Base-by-base conservation (phyloP, 2,113 vertebrate species). In the Perca fluviatilis region DNA sequence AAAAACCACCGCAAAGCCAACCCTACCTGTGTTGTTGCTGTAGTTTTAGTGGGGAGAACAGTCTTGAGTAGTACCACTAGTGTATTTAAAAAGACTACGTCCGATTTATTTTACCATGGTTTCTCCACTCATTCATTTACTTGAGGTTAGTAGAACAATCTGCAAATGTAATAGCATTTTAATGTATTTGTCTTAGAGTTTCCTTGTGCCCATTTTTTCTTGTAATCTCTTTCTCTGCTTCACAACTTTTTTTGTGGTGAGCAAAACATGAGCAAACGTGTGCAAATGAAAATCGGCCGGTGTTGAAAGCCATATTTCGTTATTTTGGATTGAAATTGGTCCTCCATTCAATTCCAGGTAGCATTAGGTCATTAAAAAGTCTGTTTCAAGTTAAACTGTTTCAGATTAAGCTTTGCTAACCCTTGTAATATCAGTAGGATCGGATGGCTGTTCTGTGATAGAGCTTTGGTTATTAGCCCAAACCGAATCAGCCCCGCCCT, bases 21-120 rank as follows among this genome's bases (percentile, higher is more conserved):
- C 50, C 53, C 53, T 54, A 53, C 47, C 43, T 58, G n/a, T 47
- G 16, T 54, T 90, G 86, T 92, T 87, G 71, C 43, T 33, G 43
- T 4, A 47, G 54, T 27, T 10, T 4, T 23, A 57, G 19, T 56
- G 33, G 21, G 36, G 6, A 54, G 30, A 30, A 15, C 19, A 8
- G 23, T 67, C 9, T 66, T 2, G 1, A 57, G 14, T 25, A 6
- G 12, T 5, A 11, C 13, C 0, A 15, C 13, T 46, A 16, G n/a
- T 27, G 49, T 33, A 27, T 68, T 68, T 19, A 54, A 54, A 16
- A 16, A 58, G 21, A 3, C n/a, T 56, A 1, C 18, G 33, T 62
- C 33, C 2, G 4, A 40, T 6, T 40, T 6, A 3, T n/a, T 5
- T 40, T 10, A 40, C 5, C 33, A 15, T 64, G 12, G 49, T 51